These are phyloP conservation scores for Eupleurogrammus muticus DNA, from an alignment of 2,797 vertebrate species.

Conservation along the genomic window DNA sequence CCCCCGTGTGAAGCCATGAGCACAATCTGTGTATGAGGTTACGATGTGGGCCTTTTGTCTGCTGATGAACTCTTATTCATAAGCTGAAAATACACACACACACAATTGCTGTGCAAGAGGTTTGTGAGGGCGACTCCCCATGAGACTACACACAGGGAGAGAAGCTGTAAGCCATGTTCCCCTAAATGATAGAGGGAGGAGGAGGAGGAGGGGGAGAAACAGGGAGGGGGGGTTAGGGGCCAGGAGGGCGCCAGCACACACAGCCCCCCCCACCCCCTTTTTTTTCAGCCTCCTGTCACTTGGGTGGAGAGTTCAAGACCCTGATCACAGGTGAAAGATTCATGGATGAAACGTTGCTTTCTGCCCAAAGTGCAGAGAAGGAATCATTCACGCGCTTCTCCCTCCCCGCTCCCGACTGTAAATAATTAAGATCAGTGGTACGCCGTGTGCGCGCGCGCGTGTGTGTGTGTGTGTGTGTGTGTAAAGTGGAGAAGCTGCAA, in stretches of 20 bases:
- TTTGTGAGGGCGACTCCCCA: slow-evolving; percentile 16
- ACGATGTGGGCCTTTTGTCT: slow-evolving; percentile 30
- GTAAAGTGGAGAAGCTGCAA: not conserved
- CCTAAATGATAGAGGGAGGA: slow-evolving; percentile 24
- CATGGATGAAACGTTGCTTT: not conserved
- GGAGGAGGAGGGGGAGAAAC: not conserved
- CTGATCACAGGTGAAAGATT: not conserved
- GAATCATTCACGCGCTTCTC: not conserved
- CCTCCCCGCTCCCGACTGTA: not conserved
- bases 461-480: too few relatives aligned
- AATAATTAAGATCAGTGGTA: not conserved
- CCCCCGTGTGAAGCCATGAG: slow-evolving; percentile 16
- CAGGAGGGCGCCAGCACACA: slow-evolving; percentile 41
- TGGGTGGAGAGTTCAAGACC: slow-evolving; percentile 4
- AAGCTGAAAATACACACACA: slow-evolving; percentile 20
- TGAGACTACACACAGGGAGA: slow-evolving; percentile 12
- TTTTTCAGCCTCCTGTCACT: slow-evolving; percentile 41
- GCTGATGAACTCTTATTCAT: slow-evolving; percentile 26
- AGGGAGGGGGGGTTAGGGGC: slow-evolving; percentile 8
- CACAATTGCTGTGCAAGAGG: slow-evolving; percentile 36
- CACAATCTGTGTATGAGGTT: not conserved
- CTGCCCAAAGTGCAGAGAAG: not conserved
- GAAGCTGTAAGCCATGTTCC: slow-evolving; percentile 19
- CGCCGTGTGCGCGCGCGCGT: too few relatives aligned
- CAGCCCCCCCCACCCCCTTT: slow-evolving; percentile 36